Evolutionary conservation across 2,797 vertebrate genomes (phyloP).

Genomic region (Eutrigla gurnardus): DNA sequence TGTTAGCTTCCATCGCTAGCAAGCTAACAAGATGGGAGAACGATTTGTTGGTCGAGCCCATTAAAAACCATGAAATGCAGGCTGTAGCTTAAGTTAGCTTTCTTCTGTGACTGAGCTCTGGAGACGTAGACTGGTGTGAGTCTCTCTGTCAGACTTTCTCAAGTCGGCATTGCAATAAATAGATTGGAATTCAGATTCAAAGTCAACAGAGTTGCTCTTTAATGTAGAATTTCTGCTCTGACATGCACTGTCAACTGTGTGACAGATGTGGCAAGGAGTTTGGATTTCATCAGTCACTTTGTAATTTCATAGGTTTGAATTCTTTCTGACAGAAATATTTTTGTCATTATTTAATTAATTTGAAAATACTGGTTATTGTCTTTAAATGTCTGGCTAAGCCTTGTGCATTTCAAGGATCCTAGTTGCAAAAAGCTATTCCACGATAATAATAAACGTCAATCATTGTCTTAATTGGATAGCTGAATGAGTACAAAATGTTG

Average conservation of each 20-base stretch:
- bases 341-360: background rate
- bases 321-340: background rate
- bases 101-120: constrained; percentile 3
- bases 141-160: constrained; percentile 14
- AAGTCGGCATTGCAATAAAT: background rate
- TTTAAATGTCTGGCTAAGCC: background rate
- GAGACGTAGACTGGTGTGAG: background rate
- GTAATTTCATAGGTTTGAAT: background rate
- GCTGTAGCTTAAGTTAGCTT: constrained; percentile 22
- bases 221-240: constrained; percentile 12
- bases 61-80: constrained; percentile 38
- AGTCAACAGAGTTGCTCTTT: background rate
- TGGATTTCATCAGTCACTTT: background rate
- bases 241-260: constrained; percentile 1
- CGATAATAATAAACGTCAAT: background rate
- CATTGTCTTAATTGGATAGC: background rate
- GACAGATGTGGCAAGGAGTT: background rate
- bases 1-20: constrained; percentile 39
- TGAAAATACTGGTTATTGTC: background rate
- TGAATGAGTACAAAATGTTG: background rate
- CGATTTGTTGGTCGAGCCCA: constrained; percentile 44
- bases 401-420: background rate
- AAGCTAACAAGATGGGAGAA: constrained; percentile 47
- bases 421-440: background rate
- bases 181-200: constrained; percentile 5